phyloP scores from a whole-genome alignment of 2,888 invertebrate species.

The Scelioninae gen. 1 region DNA sequence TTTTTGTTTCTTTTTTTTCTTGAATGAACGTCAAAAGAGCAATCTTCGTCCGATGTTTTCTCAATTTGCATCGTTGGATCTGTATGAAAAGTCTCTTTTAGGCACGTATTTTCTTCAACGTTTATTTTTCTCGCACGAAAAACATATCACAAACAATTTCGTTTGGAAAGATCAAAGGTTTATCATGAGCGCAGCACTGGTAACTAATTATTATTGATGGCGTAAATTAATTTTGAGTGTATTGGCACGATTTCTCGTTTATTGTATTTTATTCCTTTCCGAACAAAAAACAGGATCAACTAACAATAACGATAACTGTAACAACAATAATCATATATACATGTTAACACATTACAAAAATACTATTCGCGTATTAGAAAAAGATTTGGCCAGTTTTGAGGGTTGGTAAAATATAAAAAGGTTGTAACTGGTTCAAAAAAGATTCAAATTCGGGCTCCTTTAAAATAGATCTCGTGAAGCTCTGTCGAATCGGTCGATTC shows the following conservation, averaged over 20 bases:
- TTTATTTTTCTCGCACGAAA: constrained; percentile 50
- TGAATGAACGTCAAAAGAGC: constrained; percentile 46
- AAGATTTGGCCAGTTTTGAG: constrained; percentile 30
- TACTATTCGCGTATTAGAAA: constrained; percentile 32
- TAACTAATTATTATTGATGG: background rate
- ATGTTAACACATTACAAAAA: constrained; percentile 34
- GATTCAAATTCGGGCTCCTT: constrained; percentile 3
- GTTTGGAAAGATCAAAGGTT: constrained; percentile 7
- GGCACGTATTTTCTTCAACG: constrained; percentile 60
- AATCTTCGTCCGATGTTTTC: constrained; percentile 27
- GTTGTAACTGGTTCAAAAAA: constrained; percentile 9
- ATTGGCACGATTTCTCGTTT: constrained; percentile 25
- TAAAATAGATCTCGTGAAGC: constrained; percentile 35
- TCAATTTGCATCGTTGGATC: constrained; percentile 30
- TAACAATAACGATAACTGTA: background rate
- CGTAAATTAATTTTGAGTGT: constrained; percentile 15
- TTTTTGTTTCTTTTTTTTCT: background rate
- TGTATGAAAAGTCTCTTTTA: constrained; percentile 57
- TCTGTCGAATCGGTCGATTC: constrained; percentile 18
- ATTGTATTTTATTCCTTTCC: background rate
- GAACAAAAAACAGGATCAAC: background rate
- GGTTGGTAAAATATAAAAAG: constrained; percentile 33
- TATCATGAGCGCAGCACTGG: constrained; percentile 2
- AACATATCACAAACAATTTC: constrained; percentile 46
- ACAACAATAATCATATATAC: constrained; percentile 12